Conservation (phyloP, 2,113 vertebrate species). For the Labeo catla region DNA sequence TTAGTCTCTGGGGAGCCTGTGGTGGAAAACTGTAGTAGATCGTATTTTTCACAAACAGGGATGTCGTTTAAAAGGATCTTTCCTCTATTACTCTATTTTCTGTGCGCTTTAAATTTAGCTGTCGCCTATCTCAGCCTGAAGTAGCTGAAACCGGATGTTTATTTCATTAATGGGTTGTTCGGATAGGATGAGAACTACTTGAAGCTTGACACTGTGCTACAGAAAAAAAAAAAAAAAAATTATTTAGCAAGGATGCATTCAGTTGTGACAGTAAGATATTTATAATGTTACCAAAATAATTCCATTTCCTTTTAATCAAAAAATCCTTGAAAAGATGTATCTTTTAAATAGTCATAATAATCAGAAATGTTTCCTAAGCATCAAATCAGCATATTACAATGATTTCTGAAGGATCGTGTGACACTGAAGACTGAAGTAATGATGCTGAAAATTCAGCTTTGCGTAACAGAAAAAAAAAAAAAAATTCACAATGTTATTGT, state of each 20-base stretch:
- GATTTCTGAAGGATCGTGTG: neutral
- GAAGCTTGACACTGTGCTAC: neutral
- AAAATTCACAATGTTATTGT: too few relatives aligned
- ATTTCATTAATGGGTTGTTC: neutral
- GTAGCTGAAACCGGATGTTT: slow-evolving; percentile 12
- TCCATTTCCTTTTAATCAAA: neutral
- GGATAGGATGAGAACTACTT: neutral
- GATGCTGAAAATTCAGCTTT: neutral
- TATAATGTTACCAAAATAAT: neutral
- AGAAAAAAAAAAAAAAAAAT: neutral
- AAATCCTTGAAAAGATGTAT: neutral
- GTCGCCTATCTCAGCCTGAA: neutral
- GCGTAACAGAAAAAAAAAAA: neutral
- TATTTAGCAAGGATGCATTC: neutral
- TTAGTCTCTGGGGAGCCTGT: slow-evolving; percentile 15
- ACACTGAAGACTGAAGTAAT: neutral
- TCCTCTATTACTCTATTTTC: slow-evolving; percentile 17
- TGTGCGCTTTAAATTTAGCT: neutral
- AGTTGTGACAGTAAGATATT: neutral
- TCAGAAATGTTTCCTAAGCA: neutral
- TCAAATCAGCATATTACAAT: neutral
- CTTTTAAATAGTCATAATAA: neutral
- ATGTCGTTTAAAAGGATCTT: neutral
- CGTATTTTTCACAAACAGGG: slow-evolving; percentile 15
- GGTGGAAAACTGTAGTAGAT: slow-evolving; percentile 28